A percentile compares a stretch with the other conserved stretches of the same genome.
Evolutionary conservation across 2,797 vertebrate species (phyloP).

Genomic region (Xenopus petersii): DNA sequence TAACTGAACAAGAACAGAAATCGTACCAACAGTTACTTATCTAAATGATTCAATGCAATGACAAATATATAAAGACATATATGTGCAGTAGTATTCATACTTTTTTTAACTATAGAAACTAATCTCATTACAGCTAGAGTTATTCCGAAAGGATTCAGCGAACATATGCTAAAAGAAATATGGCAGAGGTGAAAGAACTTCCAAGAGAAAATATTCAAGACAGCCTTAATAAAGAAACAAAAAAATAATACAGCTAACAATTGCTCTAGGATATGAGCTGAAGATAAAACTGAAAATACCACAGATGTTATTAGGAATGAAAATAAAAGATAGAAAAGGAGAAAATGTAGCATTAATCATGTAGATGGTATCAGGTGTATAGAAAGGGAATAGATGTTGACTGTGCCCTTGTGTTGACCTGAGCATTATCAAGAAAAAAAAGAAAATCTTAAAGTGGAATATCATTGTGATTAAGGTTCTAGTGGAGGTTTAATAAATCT

Average conservation of each 20-base stretch:
- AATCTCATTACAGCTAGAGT: background rate
- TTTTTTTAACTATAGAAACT: background rate
- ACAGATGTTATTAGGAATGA: background rate
- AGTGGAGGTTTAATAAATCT: too few species aligned
- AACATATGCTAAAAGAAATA: slow-evolving; percentile 1
- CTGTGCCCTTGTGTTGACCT: background rate
- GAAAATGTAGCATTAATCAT: background rate
- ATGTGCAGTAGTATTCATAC: too few species aligned
- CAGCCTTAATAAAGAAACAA: slow-evolving; percentile 2
- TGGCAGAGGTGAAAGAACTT: background rate
- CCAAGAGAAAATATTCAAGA: background rate
- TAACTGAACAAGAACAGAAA: too few species aligned
- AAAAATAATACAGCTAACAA: background rate
- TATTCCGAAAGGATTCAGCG: background rate
- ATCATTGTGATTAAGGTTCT: too few species aligned
- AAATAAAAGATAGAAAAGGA: slow-evolving; percentile 4
- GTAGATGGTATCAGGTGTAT: background rate
- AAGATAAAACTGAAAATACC: background rate
- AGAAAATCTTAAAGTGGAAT: too few species aligned
- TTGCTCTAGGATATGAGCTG: slow-evolving; percentile 2
- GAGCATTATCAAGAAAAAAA: background rate
- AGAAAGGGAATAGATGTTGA: background rate
- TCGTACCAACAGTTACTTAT: too few species aligned
- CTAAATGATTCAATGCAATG: too few species aligned
- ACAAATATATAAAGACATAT: too few species aligned